Evolutionary conservation across 2,113 vertebrate species (phyloP).

Genomic region (Paedocypris sp.): DNA sequence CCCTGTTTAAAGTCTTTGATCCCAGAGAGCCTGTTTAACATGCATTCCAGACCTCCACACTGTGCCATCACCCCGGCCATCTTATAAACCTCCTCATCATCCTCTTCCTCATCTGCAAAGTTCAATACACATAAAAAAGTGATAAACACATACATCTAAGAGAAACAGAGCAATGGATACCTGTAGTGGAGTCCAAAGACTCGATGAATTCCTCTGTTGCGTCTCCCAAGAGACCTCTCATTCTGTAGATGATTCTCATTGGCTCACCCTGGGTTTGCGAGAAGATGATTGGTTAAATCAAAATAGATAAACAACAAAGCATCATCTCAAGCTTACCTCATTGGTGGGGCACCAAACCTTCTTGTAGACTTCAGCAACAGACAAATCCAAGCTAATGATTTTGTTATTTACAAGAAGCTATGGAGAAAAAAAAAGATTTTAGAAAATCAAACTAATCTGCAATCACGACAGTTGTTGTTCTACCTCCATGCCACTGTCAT

Average conservation of each 20-base stretch:
- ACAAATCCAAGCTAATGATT: conserved; percentile 93
- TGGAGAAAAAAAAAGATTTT: conserved; percentile 14
- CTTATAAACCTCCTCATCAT: conserved; percentile 97
- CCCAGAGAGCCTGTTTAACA: conserved; percentile 89
- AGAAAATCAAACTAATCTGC: too few species aligned
- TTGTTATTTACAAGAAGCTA: conserved; percentile 98
- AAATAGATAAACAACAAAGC: not conserved
- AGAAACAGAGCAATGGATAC: conserved; percentile 43
- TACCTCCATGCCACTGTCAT: conserved; percentile 99
- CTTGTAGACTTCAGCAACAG: conserved; percentile 95
- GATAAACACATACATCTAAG: not conserved
- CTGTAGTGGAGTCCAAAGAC: conserved; percentile 92
- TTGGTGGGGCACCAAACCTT: conserved; percentile 99
- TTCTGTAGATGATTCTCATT: conserved; percentile 98
- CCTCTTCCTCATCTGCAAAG: conserved; percentile 86
- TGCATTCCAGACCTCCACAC: conserved; percentile 90
- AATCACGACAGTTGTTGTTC: not conserved
- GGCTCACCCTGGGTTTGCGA: conserved; percentile 76
- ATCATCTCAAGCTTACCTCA: conserved; percentile 65
- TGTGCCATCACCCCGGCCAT: conserved; percentile 98
- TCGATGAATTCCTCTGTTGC: conserved; percentile 98
- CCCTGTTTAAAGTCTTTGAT: conserved; percentile 98
- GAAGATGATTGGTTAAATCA: not conserved
- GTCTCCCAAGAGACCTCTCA: conserved; percentile 94
- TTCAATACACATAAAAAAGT: not conserved